Percentiles rank a stretch among this genome's conserved stretches.
Evolutionary conservation across 1,140 invertebrate species (phyloP).

Genomic region (Frieseomelitta varia): DNA sequence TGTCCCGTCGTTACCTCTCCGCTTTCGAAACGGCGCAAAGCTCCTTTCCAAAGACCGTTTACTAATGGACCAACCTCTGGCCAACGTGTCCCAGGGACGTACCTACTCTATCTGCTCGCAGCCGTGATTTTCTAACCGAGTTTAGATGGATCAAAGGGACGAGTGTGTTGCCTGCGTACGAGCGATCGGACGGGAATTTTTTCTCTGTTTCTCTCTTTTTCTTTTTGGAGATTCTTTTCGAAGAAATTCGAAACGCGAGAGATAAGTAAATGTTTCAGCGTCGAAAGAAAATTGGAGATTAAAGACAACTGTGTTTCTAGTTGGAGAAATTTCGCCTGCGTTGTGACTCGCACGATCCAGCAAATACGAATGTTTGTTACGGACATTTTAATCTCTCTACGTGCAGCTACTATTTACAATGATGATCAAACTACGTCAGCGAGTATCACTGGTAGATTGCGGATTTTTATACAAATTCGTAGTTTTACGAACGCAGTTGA

Average conservation of each 20-base stretch:
- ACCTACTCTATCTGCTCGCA: not conserved
- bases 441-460: not conserved
- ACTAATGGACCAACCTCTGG: slow-evolving; percentile 69
- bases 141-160: not conserved
- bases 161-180: no score
- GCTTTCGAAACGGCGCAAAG: slow-evolving; percentile 56
- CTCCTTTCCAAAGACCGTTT: slow-evolving; percentile 65
- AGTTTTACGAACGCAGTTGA: no score
- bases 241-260: not conserved
- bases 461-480: no score
- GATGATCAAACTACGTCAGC: not conserved
- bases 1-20: slow-evolving; percentile 22
- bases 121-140: not conserved
- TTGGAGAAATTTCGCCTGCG: not conserved
- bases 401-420: not conserved
- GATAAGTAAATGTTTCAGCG: not conserved
- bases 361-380: not conserved
- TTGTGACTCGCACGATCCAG: not conserved
- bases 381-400: not conserved
- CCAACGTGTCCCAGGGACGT: slow-evolving; percentile 53
- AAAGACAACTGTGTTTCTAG: not conserved
- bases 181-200: not conserved
- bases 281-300: no score
- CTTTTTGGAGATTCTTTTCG: not conserved
- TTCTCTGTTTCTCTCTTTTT: no score